Evolutionary conservation across 1,140 invertebrate genomes (phyloP), one percentile per base, ranked within the genome.

Genomic region (Spodoptera litura): DNA sequence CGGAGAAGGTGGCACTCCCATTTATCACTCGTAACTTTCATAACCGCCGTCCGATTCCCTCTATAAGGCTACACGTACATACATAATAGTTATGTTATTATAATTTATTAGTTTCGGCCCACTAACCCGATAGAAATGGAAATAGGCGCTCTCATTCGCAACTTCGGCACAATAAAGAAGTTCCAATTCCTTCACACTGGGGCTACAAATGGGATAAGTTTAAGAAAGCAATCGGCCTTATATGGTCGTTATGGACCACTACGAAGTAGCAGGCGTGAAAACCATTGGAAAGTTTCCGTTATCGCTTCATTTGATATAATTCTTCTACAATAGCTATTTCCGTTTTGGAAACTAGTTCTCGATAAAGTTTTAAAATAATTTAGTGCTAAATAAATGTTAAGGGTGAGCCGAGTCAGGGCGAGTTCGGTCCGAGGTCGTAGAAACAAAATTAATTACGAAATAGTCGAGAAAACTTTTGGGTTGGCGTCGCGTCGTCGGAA

Each of bases 171-270:
- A 91, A 92, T 92, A 91, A 93, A 93, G 89, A 91, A 93, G 90
- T 93, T 93, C 82, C 84, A 85, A 91, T 91, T 88, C 83, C 88
- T 89, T 83, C 82, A 88, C 83, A 83, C 85, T 79, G 81, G 82
- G 85, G 84, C 85, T 90, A 90, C 89, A 93, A 93, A 93, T 93
- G 90, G 91, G 89, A 89, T 89, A 93, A 93, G 88, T 92, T 93
- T 91, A 89, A 90, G 90, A 90, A 93, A 93, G 91, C 91, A 93
- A 93, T 93, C 89, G 89, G 87, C 90, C 90, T 92, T 93, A 93
- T 92, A 92, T 93, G 91, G 90, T 90, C 91, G 91, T 92, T 92
- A 91, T 88, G 86, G 89, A 89, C 87, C 88, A 89, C 88, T 91
- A 90, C 83, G 85, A 83, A 87, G 86, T 83, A 85, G 86, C 86